These are phyloP conservation scores for Tricholaema leucomelas DNA, from an alignment of 2,113 vertebrate species.

Conservation along the genomic window DNA sequence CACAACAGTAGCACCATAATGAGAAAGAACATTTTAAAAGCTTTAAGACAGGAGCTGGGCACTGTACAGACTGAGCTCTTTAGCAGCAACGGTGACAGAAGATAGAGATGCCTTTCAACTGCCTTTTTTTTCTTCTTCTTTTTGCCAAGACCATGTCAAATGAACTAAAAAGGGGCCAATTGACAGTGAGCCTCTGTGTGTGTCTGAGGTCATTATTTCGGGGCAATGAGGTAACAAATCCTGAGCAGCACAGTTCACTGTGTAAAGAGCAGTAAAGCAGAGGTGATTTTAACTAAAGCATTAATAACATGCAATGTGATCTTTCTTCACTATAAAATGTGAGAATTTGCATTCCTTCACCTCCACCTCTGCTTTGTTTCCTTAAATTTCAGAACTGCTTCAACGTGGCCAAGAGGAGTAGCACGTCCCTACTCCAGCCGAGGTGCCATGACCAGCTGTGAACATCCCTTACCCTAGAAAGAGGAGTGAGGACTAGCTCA, in stretches of 20 bases:
- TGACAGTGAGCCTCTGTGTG: not conserved
- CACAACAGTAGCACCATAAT: not conserved
- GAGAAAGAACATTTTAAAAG: constrained; percentile 11
- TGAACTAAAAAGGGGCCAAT: not conserved
- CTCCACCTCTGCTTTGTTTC: not conserved
- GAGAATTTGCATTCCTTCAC: not conserved
- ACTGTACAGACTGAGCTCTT: not conserved
- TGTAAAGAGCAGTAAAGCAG: not conserved
- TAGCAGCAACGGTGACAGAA: constrained; percentile 23
- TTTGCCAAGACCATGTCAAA: constrained; percentile 2
- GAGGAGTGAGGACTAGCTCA: not conserved
- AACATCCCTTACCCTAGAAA: accelerated
- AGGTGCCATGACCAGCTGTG: accelerated
- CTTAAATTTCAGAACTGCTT: not conserved
- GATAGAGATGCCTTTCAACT: not conserved
- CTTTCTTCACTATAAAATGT: not conserved
- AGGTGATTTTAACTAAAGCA: not conserved
- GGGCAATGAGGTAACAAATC: not conserved
- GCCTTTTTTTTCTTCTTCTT: not conserved
- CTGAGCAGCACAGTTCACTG: not conserved
- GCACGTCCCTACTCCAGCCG: not conserved
- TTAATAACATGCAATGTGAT: accelerated
- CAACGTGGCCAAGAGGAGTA: not conserved
- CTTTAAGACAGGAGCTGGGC: not conserved
- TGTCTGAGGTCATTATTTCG: not conserved